Base-by-base conservation (phyloP, 2,888 invertebrate species). In the Griposia aprilina region DNA sequence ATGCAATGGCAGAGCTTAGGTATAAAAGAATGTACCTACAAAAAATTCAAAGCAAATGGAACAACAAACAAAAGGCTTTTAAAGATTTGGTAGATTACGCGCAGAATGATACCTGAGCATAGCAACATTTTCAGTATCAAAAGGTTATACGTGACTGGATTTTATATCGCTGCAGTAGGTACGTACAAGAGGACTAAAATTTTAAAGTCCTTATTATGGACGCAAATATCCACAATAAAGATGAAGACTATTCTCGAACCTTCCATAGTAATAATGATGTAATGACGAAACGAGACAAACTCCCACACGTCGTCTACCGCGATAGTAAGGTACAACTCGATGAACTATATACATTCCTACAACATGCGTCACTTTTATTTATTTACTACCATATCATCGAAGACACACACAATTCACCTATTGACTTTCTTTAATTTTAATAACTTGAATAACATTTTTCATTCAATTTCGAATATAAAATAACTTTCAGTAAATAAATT, bases 331-430 rank as follows among this genome's bases (percentile, higher is more conserved):
- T 36, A 36, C 7, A 66, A 81, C 68, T 80, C 69, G 55, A 75
- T 75, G 76, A 83, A 85, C 81, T 83, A 81, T 79, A 71, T 62
- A 70, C 81, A 87, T 84, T 70, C 76, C 73, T 83, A 65, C n/a
- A 60, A 62, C 20, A 82, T 89, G 89, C 20, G 76, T 89, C 88
- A 89, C 76, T 69, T 83, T 65, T 85, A 80, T 87, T 84, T 82
- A 80, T 80, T 80, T 71, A 77, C 74, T 63, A 60, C 70, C 78
- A 70, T 63, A 59, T 71, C 76, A 76, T 69, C 57, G 55, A 79
- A 70, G 30, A 77, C 45, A 76, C 67, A 72, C 66, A 45, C 23
- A 48, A 55, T 17, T 52, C 20, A 70, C 23, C 55, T 71, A 76
- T 30, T 62, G 55, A 50, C 23, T 79, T 74, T 75, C 50, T 66